Evolutionary conservation across 1,140 invertebrate species (phyloP), one percentile per base, ranked within the genome.

Genomic region (Ceratina japonica): DNA sequence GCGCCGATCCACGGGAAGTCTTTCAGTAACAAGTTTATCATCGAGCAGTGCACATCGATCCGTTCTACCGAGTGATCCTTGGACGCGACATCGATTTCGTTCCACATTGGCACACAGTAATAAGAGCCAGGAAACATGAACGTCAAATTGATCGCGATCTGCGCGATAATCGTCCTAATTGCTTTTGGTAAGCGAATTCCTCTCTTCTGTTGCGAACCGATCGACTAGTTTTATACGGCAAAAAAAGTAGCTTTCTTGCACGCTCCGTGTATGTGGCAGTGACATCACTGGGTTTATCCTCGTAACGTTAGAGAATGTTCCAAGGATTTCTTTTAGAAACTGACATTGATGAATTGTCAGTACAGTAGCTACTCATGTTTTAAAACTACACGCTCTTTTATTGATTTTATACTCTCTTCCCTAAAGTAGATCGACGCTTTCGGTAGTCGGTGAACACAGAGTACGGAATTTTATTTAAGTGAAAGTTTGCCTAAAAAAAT

Each of bases 121-220:
- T 8, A 7, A 66, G 22, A 61, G 31, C 31, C 49, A 27, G 31
- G 75, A 44, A 44, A 86, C 62, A 90, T 90, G 89, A 86, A 80
- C 64, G 76, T 83, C 75, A 90, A 83, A 76, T 59, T 80, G 56
- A 81, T 83, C 58, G 79, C 89, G 69, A 49, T 90, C 72, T 77
- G 81, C 56, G 81, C 81, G 70, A 84, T 87, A 61, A 68, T 87
- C 66, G 59, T 87, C 69, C 65, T 90, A 62, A 82, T 89, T 65
- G 72, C 87, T 79, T 83, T 83, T 27, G 89, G 89, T 90, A 85
- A 90, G 85, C 52, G 5, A 65, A 61, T 61, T 52, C 52, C 16
- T 16, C 52, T 68, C 12, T 27, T 44, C 37, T 44, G 5, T 44
- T 37, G 37, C 37, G 20, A 13, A 63, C 52, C 0, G 7, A 56